Percentiles rank a stretch among this genome's conserved stretches.
Conservation (phyloP, 2,888 invertebrate genomes). For the Ichneumoninae sp. region DNA sequence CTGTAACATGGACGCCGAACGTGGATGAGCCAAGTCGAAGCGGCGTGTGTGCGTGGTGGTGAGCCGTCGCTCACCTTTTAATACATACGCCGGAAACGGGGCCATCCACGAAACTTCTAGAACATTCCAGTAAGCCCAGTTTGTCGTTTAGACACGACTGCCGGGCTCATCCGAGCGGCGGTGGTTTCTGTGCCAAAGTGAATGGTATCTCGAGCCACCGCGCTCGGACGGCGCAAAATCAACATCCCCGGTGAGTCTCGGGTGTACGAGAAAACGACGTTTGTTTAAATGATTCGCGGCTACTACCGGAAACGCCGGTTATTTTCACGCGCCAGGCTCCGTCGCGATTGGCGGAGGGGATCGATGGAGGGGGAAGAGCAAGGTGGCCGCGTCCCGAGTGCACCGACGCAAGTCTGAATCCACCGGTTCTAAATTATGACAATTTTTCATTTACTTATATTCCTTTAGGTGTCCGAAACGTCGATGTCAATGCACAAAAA, state of each 20-base stretch:
- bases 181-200: not conserved
- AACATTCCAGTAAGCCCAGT: slow-evolving; percentile 73
- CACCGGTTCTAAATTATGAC: not conserved
- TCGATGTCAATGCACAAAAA: not conserved
- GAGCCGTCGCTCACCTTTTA: slow-evolving; percentile 77
- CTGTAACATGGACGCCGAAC: slow-evolving; percentile 36
- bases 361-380: slow-evolving; percentile 59
- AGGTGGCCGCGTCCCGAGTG: slow-evolving; percentile 54
- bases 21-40: slow-evolving; percentile 13
- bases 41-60: not conserved
- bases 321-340: slow-evolving; percentile 70
- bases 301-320: slow-evolving; percentile 72
- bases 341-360: slow-evolving; percentile 69
- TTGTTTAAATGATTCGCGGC: slow-evolving; percentile 69
- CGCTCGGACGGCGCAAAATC: not conserved
- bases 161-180: slow-evolving; percentile 10
- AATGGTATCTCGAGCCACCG: not conserved
- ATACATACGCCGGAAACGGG: slow-evolving; percentile 79
- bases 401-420: slow-evolving; percentile 26
- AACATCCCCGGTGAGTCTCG: not conserved
- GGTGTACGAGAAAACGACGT: slow-evolving; percentile 12
- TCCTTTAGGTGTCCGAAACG: not conserved
- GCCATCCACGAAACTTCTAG: slow-evolving; percentile 80
- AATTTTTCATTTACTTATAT: not conserved
- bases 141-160: slow-evolving; percentile 2